Base-by-base conservation (phyloP, 2,113 vertebrate genomes). In the Hyperoodon ampullatus region DNA sequence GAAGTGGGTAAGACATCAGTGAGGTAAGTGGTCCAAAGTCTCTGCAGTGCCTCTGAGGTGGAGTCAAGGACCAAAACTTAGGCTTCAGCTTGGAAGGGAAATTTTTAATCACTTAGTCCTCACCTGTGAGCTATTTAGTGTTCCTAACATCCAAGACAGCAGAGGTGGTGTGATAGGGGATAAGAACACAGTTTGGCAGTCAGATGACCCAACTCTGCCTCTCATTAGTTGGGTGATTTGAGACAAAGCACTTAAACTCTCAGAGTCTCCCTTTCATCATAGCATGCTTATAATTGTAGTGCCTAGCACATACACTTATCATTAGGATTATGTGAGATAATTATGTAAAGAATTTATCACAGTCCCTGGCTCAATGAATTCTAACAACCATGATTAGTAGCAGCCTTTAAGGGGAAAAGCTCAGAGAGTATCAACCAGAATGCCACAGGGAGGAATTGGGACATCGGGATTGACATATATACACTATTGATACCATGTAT, bases 61-160 rank as follows among this genome's bases (percentile, higher is more conserved):
- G 42, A 96, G 30, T 35, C n/a, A 90, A 94, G 39, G 68, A 84
- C 21, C 78, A 50, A 93, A 93, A 92, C 10, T 39, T 86, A 65
- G 61, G 26, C n/a, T 75, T 93, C 30, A 21, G 24, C 44, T 92
- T 95, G 44, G 30, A 95, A 92, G 53, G 26, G 4, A 77, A 77
- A 42, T 23, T 61, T 94, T 93, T 60, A 66, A 88, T 85, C 44
- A 75, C 14, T 66, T 39, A 78, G 35, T 90, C 70, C 82, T 74
- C 75, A 90, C 18, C 44, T 24, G 23, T 42, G 26, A 94, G 39
- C 63, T 95, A 84, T 35, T 93, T 72, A 63, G 63, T 82, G 21
- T 61, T 88, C 55, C 68, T 75, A 82, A 90, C 23, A 84, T 96
- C 28, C 42, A 92, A 88, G n/a, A 84, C 50, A 84, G 21, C 33